Conservation (phyloP, 2,888 invertebrate genomes). For the Charanyca ferruginea region DNA sequence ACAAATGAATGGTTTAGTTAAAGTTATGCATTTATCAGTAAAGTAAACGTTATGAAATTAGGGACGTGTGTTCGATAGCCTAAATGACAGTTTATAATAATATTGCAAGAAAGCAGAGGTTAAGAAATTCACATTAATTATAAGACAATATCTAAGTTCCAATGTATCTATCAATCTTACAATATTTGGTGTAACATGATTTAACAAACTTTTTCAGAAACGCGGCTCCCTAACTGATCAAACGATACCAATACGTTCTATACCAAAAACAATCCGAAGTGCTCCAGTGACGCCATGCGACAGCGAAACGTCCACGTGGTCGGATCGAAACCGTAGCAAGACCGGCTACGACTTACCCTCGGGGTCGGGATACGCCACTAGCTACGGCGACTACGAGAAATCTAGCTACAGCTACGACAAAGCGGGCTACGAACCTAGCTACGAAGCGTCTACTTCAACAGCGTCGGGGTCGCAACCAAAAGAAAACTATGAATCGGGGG, state of each 20-base stretch:
- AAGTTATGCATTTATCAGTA: too few relatives aligned
- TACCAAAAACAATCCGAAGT: constrained; percentile 82
- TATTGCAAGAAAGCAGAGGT: too few relatives aligned
- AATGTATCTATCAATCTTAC: background rate
- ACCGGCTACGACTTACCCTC: constrained; percentile 70
- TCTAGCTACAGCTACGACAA: constrained; percentile 61
- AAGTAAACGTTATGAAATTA: too few relatives aligned
- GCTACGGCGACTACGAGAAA: constrained; percentile 68
- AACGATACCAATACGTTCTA: constrained; percentile 71
- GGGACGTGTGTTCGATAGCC: too few relatives aligned
- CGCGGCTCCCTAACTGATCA: constrained; percentile 85
- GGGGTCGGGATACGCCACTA: constrained; percentile 68
- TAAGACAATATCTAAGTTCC: too few relatives aligned
- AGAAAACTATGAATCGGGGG: constrained; percentile 56
- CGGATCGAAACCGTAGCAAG: constrained; percentile 76
- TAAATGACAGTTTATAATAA: too few relatives aligned
- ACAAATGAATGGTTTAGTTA: too few relatives aligned
- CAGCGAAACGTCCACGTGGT: constrained; percentile 83
- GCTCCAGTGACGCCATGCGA: constrained; percentile 89
- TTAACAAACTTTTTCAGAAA: constrained; percentile 76
- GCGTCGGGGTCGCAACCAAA: constrained; percentile 52
- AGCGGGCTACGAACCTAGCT: constrained; percentile 58
- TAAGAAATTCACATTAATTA: too few relatives aligned
- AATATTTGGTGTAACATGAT: background rate
- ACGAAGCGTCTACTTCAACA: constrained; percentile 59